These are phyloP conservation scores for Polydrusus cervinus DNA, from an alignment of 2,888 invertebrate species.

Conservation along the genomic window DNA sequence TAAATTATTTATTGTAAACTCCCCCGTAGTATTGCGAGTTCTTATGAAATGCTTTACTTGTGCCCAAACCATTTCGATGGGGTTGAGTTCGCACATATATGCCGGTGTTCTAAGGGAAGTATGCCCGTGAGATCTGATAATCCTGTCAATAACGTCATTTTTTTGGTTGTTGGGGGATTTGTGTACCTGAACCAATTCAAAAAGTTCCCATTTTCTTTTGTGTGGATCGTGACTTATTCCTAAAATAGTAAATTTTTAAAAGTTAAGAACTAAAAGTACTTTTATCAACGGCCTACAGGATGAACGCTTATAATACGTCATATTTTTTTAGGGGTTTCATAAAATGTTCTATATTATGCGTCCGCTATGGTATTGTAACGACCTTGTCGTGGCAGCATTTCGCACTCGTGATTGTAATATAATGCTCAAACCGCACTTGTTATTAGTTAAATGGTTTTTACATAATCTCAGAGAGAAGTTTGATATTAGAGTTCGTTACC, in stretches of 20 bases:
- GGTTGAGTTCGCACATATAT: constrained; percentile 29
- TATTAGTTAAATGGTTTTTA: too few species aligned
- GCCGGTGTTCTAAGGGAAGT: constrained; percentile 20
- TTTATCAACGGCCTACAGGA: too few species aligned
- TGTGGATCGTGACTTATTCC: constrained; percentile 19
- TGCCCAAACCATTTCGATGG: constrained; percentile 27
- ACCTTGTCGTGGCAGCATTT: too few species aligned
- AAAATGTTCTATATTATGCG: too few species aligned
- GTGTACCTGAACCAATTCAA: constrained; percentile 5
- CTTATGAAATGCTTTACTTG: constrained; percentile 23
- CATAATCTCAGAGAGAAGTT: too few species aligned
- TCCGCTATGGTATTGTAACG: too few species aligned
- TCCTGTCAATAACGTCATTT: constrained; percentile 12
- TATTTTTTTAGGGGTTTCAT: too few species aligned
- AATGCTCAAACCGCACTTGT: too few species aligned
- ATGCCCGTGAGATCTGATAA: constrained; percentile 3
- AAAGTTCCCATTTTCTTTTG: constrained; percentile 8
- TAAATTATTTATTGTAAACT: neutral
- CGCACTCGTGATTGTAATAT: too few species aligned
- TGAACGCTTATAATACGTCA: too few species aligned
- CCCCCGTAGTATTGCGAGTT: constrained; percentile 26
- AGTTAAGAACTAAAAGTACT: too few species aligned
- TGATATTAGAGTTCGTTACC: too few species aligned
- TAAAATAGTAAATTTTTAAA: constrained; percentile 8
- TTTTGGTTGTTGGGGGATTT: constrained; percentile 20